Evolutionary conservation across 2,113 vertebrate species (phyloP).

Genomic region (Antechinus flavipes): DNA sequence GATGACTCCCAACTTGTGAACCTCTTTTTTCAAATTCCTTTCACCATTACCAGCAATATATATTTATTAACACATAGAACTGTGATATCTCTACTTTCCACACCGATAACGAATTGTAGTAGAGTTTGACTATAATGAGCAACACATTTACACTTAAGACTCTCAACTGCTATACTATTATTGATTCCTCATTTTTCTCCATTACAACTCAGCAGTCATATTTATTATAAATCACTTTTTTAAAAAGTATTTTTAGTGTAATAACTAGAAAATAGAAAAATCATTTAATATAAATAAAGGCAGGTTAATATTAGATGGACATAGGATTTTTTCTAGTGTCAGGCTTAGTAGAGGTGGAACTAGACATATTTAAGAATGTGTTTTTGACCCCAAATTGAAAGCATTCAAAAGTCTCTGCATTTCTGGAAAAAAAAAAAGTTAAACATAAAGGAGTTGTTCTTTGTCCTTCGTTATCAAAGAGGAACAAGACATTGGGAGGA

Average conservation of each 20-base stretch:
- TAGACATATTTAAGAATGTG: neutral
- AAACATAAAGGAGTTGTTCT: neutral
- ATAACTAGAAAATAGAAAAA: neutral
- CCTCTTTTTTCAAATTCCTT: conserved; percentile 16
- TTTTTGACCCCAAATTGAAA: conserved; percentile 7
- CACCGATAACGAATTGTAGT: neutral
- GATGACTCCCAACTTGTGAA: neutral
- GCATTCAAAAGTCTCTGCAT: neutral
- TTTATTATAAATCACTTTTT: conserved; percentile 30
- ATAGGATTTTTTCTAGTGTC: no score
- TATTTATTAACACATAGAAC: neutral
- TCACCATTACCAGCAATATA: neutral
- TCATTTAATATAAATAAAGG: neutral
- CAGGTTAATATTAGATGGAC: neutral
- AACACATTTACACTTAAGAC: conserved; percentile 27
- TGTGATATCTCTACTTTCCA: neutral
- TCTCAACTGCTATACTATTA: conserved; percentile 8
- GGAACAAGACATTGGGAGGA: no score
- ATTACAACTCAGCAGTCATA: conserved; percentile 13
- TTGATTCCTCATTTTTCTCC: conserved; percentile 9
- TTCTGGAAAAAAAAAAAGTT: neutral
- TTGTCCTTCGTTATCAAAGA: no score
- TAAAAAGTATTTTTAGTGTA: neutral
- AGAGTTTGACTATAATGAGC: neutral
- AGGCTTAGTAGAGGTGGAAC: neutral